These are phyloP conservation scores for Byasa hedistus DNA, from an alignment of 2,888 invertebrate species.

Conservation along the genomic window DNA sequence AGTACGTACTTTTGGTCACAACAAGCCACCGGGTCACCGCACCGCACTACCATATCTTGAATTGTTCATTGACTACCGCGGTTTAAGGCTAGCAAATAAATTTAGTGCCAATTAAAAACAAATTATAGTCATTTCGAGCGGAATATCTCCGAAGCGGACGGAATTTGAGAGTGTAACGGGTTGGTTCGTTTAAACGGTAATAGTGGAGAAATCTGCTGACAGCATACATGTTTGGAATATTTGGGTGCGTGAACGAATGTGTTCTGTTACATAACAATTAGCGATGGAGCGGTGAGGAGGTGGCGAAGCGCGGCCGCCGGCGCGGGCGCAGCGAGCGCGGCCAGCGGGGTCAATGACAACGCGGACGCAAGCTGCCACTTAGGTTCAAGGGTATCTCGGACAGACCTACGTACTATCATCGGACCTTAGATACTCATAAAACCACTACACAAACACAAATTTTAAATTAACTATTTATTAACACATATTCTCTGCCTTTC, in stretches of 20 bases:
- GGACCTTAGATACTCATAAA: conserved; percentile 6
- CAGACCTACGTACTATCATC: conserved; percentile 60
- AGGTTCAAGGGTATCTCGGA: conserved; percentile 77
- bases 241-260: conserved; percentile 56
- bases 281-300: conserved; percentile 45
- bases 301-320: conserved; percentile 39
- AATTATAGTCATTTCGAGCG: conserved; percentile 13
- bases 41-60: conserved; percentile 31
- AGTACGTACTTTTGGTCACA: conserved; percentile 42
- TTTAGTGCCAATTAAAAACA: conserved; percentile 27
- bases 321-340: conserved; percentile 64
- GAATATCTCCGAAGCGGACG: conserved; percentile 1
- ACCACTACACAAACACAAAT: background rate
- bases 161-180: conserved; percentile 23
- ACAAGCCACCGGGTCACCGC: conserved; percentile 33
- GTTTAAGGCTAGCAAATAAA: conserved; percentile 9
- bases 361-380: conserved; percentile 80
- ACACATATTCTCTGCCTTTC: background rate
- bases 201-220: conserved; percentile 20
- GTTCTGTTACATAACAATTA: conserved; percentile 77
- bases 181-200: conserved; percentile 6
- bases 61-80: conserved; percentile 14
- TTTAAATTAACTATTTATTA: background rate
- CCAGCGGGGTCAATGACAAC: conserved; percentile 81
- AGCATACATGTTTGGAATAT: conserved; percentile 50